Percentiles rank a stretch among this genome's conserved stretches.
Evolutionary conservation across 2,888 invertebrate species (phyloP).

Genomic region (Parnassius glacialis): DNA sequence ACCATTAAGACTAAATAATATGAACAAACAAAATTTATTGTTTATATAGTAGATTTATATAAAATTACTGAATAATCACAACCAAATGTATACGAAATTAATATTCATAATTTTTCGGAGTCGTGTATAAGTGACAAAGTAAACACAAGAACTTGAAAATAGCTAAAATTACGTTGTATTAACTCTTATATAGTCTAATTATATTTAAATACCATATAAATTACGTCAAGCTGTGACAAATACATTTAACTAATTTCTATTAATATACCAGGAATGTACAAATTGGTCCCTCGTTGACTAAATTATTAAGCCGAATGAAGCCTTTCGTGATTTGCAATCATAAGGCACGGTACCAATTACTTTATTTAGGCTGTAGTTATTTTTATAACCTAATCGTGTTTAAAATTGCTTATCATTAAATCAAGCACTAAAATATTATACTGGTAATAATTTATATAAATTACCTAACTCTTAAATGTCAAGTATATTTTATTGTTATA

Average conservation of each 20-base stretch:
- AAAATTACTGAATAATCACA: too few species aligned
- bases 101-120: too few species aligned
- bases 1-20: too few species aligned
- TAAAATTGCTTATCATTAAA: conserved; percentile 14
- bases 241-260: neutral
- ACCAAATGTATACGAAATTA: too few species aligned
- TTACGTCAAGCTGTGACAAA: neutral
- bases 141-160: too few species aligned
- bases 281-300: conserved; percentile 8
- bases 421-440: conserved; percentile 17
- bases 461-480: conserved; percentile 4
- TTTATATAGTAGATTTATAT: too few species aligned
- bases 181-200: too few species aligned
- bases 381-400: conserved; percentile 25
- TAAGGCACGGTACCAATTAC: conserved; percentile 22
- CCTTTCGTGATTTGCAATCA: conserved; percentile 13
- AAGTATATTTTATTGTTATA: conserved; percentile 5
- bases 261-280: conserved; percentile 2
- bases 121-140: too few species aligned
- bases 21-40: too few species aligned
- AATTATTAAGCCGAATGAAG: neutral
- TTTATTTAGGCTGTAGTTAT: conserved; percentile 23
- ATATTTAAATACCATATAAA: too few species aligned
- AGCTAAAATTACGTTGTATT: too few species aligned
- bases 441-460: conserved; percentile 26